Conservation (phyloP, 1,140 invertebrate genomes). For the Aphis craccivora region DNA sequence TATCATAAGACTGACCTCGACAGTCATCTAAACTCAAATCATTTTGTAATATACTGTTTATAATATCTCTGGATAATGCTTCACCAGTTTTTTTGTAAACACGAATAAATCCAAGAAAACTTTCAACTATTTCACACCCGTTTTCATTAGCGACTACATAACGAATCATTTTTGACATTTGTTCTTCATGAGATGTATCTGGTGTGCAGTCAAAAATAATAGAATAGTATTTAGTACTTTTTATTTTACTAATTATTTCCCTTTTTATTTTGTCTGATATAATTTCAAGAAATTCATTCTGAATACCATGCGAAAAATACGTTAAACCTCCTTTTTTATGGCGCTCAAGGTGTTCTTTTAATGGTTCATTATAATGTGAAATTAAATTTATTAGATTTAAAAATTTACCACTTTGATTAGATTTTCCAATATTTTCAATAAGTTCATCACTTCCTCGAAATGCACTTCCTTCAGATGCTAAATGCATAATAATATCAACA, state of each 20-base stretch:
- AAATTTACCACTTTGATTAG: slow-evolving; percentile 32
- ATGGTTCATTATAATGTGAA: slow-evolving; percentile 17
- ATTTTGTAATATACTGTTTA: neutral
- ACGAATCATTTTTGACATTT: slow-evolving; percentile 25
- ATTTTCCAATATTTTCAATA: neutral
- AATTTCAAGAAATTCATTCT: neutral
- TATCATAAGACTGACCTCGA: neutral
- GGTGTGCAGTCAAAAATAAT: neutral
- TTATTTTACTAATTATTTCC: slow-evolving; percentile 58
- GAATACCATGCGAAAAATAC: slow-evolving; percentile 27
- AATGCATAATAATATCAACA: slow-evolving; percentile 10
- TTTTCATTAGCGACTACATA: slow-evolving; percentile 4
- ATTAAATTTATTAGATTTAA: neutral
- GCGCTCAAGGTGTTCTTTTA: neutral
- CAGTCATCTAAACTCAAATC: slow-evolving; percentile 1
- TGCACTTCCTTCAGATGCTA: slow-evolving; percentile 17
- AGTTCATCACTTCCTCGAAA: slow-evolving; percentile 21
- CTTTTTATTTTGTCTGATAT: slow-evolving; percentile 48
- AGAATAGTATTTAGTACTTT: neutral
- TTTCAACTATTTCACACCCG: neutral
- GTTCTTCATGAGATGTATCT: slow-evolving; percentile 59
- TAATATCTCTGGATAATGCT: neutral
- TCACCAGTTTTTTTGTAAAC: neutral
- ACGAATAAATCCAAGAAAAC: slow-evolving; percentile 3
- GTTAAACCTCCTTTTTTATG: neutral